Percentiles rank a stretch among this genome's conserved stretches.
Evolutionary conservation across 2,113 vertebrate species (phyloP).

Genomic region (Neogobius melanostomus): DNA sequence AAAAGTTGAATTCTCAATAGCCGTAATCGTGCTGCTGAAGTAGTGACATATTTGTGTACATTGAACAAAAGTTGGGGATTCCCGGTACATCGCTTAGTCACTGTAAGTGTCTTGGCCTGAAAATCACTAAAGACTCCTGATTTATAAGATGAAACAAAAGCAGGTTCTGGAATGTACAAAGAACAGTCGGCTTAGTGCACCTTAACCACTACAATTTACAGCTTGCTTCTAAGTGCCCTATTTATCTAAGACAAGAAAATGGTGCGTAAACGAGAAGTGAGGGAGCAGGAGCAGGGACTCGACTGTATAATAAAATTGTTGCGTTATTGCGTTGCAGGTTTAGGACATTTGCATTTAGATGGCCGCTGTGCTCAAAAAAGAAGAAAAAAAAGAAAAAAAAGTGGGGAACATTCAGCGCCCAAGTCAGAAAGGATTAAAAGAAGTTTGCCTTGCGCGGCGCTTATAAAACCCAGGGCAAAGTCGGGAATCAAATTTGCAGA

Average conservation of each 20-base stretch:
- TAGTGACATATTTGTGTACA: too few relatives aligned
- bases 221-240: slow-evolving; percentile 23
- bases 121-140: too few relatives aligned
- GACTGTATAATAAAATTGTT: slow-evolving; percentile 10
- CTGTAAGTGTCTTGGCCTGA: too few relatives aligned
- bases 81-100: too few relatives aligned
- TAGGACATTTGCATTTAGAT: slow-evolving; percentile 87
- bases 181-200: slow-evolving; percentile 10
- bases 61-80: too few relatives aligned
- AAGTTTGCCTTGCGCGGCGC: slow-evolving; percentile 20
- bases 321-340: slow-evolving; percentile 51
- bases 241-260: slow-evolving; percentile 46
- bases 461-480: slow-evolving; percentile 28
- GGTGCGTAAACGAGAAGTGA: slow-evolving; percentile 1
- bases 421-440: slow-evolving; percentile 44
- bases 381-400: background rate
- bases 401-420: slow-evolving; percentile 50
- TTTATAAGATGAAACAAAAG: slow-evolving; percentile 10
- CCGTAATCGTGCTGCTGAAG: too few relatives aligned
- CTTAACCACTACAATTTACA: slow-evolving; percentile 33
- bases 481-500: slow-evolving; percentile 9
- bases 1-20: too few relatives aligned
- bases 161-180: background rate
- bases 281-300: background rate
- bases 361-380: slow-evolving; percentile 65